Conservation (phyloP, 2,797 vertebrate genomes). For the Sebastes cheni region DNA sequence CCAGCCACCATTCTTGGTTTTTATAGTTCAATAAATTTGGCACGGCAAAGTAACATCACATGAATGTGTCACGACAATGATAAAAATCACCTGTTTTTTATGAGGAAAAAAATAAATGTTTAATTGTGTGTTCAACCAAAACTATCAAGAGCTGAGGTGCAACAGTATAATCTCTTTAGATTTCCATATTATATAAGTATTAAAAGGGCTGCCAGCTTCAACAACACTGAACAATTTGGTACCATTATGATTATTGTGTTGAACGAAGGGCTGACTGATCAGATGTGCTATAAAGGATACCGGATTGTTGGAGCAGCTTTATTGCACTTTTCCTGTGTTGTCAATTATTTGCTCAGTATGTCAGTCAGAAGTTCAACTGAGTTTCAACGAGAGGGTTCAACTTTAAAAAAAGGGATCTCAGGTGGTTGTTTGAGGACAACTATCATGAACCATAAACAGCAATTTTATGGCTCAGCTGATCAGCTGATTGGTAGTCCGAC, state of each 20-base stretch:
- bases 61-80: conserved; percentile 25
- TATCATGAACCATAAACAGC: conserved; percentile 55
- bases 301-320: conserved; percentile 1
- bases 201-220: neutral
- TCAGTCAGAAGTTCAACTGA: conserved; percentile 43
- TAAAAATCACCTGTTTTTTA: conserved; percentile 23
- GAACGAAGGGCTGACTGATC: neutral
- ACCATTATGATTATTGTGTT: neutral
- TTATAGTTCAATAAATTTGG: conserved; percentile 37
- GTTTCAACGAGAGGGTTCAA: conserved; percentile 5
- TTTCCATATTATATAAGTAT: neutral
- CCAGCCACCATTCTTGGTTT: neutral
- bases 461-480: conserved; percentile 54
- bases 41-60: conserved; percentile 31
- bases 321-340: conserved; percentile 15
- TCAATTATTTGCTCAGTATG: conserved; percentile 64
- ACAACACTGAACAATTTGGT: neutral
- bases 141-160: neutral
- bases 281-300: neutral
- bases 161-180: neutral
- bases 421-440: conserved; percentile 51
- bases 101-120: conserved; percentile 12
- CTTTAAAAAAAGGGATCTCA: neutral
- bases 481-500: conserved; percentile 45
- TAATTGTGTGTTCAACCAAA: neutral